These are phyloP conservation scores for Colaptes auratus DNA, from an alignment of 2,113 vertebrate species.

Conservation along the genomic window DNA sequence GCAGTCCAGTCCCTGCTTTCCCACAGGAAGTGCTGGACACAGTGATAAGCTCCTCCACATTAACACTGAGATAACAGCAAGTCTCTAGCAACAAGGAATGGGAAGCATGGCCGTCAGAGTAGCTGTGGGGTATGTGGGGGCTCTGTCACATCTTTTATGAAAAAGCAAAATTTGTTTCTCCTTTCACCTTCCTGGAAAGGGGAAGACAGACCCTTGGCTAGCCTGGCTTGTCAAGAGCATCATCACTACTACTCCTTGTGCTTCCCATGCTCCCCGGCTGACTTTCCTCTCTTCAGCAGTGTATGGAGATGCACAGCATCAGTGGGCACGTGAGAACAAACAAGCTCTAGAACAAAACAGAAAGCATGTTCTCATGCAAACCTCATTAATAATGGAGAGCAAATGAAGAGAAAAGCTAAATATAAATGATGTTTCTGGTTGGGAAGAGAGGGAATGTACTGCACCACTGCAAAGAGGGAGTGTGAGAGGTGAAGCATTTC, in stretches of 20 bases:
- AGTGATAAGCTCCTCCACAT: conserved; percentile 22
- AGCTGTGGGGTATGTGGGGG: not conserved
- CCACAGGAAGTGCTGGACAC: conserved; percentile 23
- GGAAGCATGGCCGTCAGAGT: not conserved
- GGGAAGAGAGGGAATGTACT: not conserved
- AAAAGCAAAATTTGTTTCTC: not conserved
- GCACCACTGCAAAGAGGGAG: not conserved
- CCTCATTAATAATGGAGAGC: conserved; percentile 43
- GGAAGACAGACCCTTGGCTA: not conserved
- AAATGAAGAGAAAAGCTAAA: conserved; percentile 2
- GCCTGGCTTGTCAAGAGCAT: not conserved
- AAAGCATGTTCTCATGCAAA: conserved; percentile 17
- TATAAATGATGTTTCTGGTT: not conserved
- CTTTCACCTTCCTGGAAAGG: not conserved
- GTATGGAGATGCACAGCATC: accelerated
- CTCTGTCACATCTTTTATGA: not conserved
- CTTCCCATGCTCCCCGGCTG: not conserved
- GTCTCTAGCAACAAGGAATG: not conserved
- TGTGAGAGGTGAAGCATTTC: not conserved
- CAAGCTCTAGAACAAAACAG: conserved; percentile 11
- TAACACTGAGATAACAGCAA: conserved; percentile 1
- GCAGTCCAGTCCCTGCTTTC: not conserved
- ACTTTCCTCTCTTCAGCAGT: not conserved
- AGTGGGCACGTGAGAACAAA: not conserved
- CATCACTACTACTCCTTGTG: not conserved